Percentiles rank a stretch among this genome's conserved stretches.
These are phyloP conservation scores for Lucinisca nassula DNA, from an alignment of 2,888 invertebrate species.

Conservation along the genomic window DNA sequence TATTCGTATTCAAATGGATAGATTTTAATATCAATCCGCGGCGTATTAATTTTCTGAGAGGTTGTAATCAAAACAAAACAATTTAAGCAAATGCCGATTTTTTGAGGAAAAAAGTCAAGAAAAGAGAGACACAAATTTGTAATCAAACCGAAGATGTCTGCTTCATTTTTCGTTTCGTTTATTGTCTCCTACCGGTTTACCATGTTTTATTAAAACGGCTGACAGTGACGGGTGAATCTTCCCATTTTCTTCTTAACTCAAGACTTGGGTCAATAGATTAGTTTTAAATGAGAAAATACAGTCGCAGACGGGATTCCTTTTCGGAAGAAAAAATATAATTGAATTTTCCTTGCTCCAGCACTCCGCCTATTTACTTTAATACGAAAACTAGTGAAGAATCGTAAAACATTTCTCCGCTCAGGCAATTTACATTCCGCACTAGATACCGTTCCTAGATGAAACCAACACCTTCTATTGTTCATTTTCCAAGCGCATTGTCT, in stretches of 20 bases:
- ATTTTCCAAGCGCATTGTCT: conserved; percentile 10
- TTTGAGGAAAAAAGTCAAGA: not conserved
- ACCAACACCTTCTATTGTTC: conserved; percentile 19
- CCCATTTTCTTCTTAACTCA: not conserved
- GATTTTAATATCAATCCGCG: too few relatives aligned
- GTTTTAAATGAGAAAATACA: conserved; percentile 71
- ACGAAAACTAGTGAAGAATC: conserved; percentile 66
- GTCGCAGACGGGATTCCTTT: conserved; percentile 67
- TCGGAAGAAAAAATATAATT: conserved; percentile 68
- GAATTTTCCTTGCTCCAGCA: conserved; percentile 69
- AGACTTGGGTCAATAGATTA: conserved; percentile 28
- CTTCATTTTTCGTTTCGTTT: not conserved
- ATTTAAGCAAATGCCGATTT: not conserved
- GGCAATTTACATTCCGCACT: conserved; percentile 11
- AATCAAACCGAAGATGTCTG: not conserved
- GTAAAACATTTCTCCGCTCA: conserved; percentile 52
- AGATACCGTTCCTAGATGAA: conserved; percentile 3
- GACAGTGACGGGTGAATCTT: conserved; percentile 5
- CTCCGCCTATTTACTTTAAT: conserved; percentile 71
- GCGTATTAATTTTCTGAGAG: too few relatives aligned
- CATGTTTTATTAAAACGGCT: not conserved
- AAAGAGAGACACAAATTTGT: not conserved
- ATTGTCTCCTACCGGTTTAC: not conserved
- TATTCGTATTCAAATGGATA: too few relatives aligned
- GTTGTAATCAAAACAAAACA: not conserved